A percentile compares a stretch with the other conserved stretches of the same genome.
Conservation (phyloP, 2,113 vertebrate genomes). For the Steatornis caripensis region DNA sequence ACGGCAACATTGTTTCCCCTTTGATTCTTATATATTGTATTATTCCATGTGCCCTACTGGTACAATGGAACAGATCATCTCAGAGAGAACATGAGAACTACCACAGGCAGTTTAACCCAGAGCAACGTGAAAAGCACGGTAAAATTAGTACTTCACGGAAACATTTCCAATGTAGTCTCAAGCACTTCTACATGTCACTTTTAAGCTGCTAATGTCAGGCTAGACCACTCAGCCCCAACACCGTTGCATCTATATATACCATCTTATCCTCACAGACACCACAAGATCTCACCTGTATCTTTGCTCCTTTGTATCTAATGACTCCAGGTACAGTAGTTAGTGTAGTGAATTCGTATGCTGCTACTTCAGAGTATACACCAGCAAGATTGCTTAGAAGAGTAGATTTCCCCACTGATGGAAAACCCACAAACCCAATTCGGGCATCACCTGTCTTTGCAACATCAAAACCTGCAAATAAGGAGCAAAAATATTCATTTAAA, state of each 20-base stretch:
- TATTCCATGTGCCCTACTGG: neutral
- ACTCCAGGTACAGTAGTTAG: slow-evolving; percentile 96
- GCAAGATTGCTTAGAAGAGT: slow-evolving; percentile 96
- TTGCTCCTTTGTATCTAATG: slow-evolving; percentile 97
- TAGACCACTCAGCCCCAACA: neutral
- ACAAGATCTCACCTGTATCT: slow-evolving; percentile 86
- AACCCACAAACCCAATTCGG: slow-evolving; percentile 96
- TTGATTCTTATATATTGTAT: neutral
- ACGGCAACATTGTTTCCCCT: neutral
- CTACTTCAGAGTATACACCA: slow-evolving; percentile 97
- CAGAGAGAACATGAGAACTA: neutral
- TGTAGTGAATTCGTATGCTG: slow-evolving; percentile 97
- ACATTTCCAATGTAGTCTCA: neutral
- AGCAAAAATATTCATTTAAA: neutral
- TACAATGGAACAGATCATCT: neutral
- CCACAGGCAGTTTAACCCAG: neutral
- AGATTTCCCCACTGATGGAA: slow-evolving; percentile 96
- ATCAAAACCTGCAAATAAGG: slow-evolving; percentile 85
- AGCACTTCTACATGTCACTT: neutral
- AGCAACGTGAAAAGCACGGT: neutral
- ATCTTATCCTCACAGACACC: neutral
- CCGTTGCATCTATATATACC: accelerated
- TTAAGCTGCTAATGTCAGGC: neutral
- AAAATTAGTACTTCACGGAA: neutral
- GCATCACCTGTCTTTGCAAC: slow-evolving; percentile 98